Base-by-base conservation (phyloP, 2,797 vertebrate species). In the Lagodon rhomboides region DNA sequence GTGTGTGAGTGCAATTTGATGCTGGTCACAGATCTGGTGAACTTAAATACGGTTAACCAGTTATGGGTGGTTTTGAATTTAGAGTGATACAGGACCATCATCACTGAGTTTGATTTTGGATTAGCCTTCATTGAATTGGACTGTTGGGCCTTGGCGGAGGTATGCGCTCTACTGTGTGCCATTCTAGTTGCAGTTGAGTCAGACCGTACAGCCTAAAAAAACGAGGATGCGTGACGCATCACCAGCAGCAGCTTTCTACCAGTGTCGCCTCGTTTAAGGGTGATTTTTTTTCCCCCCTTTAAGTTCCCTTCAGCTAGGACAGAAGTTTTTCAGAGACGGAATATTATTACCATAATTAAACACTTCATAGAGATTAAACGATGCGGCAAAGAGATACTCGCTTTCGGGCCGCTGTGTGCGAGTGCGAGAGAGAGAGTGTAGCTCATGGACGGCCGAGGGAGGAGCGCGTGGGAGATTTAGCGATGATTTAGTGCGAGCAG, bases 401-500 rank as follows among this genome's bases (percentile, higher is more conserved):
- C 43, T 71, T 44, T 34, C 25, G 38, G 12, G 56, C 44, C 18
- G 5, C 9, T 68, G 25, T 82, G 62, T n/a, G 49, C 7, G 38
- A 15, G 56, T 54, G 61, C 61, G 68, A 41, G 70, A 23, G 70
- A 23, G 59, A 58, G 54, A 63, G 12, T 75, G 73, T 80, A 69
- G 78, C 50, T 88, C 78, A 84, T 30, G 63, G 47, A 73, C 55
- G 41, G 2, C 25, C 44, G 78, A 77, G 77, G 70, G 77, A 10
- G 77, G 74, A 86, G 82, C 22, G 7, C 10, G 69, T 68, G 78
- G 77, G 76, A 87, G 82, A 87, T 85, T 85, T 79, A 85, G 68
- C 25, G 65, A 73, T 89, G 88, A 92, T 90, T 93, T 91, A 90
- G 80, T 80, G 60, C 10, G 10, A 68, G 71, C 75, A 82, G 84